A percentile compares a stretch with the other conserved stretches of the same genome.
Conservation (phyloP, 2,113 vertebrate species). For the Nannobrachium achirus region DNA sequence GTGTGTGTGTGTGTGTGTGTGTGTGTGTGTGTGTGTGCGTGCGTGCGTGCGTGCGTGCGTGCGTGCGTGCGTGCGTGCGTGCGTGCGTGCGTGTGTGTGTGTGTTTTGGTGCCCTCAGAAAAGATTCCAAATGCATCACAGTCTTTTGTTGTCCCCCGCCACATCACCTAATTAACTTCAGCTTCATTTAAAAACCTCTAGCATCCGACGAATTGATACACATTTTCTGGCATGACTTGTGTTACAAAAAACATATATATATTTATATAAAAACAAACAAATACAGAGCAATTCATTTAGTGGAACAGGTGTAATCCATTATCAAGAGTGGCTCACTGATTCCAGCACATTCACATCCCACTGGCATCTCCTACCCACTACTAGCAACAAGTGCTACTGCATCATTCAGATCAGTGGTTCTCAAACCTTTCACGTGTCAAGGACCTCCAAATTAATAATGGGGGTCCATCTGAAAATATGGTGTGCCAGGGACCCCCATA, state of each 20-base stretch:
- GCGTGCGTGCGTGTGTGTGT: neutral
- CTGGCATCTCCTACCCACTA: slow-evolving; percentile 44
- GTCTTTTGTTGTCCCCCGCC: slow-evolving; percentile 7
- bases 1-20: slow-evolving; percentile 1
- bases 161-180: slow-evolving; percentile 33
- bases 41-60: neutral
- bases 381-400: too few relatives aligned
- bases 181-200: slow-evolving; percentile 39
- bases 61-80: neutral
- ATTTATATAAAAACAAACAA: slow-evolving; percentile 44
- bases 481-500: too few relatives aligned
- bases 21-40: neutral
- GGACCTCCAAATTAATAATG: too few relatives aligned
- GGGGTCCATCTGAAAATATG: too few relatives aligned
- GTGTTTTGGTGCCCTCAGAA: neutral
- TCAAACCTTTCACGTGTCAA: too few relatives aligned
- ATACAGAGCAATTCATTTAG: slow-evolving; percentile 57
- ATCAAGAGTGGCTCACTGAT: slow-evolving; percentile 24
- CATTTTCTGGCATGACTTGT: slow-evolving; percentile 42
- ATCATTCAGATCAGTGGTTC: too few relatives aligned
- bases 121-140: slow-evolving; percentile 44
- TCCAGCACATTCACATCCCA: slow-evolving; percentile 56
- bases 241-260: slow-evolving; percentile 56
- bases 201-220: slow-evolving; percentile 26
- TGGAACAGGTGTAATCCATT: slow-evolving; percentile 40